Evolutionary conservation across 2,797 vertebrate species (phyloP).

Genomic region (Darevskia nairensis): DNA sequence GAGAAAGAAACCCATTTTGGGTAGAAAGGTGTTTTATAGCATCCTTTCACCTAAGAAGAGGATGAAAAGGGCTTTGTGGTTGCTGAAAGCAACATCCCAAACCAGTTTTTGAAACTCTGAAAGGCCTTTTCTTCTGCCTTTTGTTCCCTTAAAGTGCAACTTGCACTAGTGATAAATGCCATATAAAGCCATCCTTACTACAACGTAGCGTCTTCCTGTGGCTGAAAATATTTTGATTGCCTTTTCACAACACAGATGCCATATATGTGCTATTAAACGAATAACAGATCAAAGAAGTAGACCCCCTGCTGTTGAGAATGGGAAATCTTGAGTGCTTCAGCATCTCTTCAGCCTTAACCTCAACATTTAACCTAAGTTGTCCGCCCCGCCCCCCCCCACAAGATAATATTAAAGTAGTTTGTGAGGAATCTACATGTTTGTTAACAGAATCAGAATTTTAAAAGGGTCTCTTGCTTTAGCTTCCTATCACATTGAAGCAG

Average conservation of each 20-base stretch:
- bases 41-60: slow-evolving; percentile 12
- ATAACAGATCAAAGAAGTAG: slow-evolving; percentile 16
- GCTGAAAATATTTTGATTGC: slow-evolving; percentile 43
- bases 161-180: slow-evolving; percentile 16
- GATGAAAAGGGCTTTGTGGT: slow-evolving; percentile 35
- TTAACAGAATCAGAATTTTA: slow-evolving; percentile 56
- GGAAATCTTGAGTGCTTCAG: slow-evolving; percentile 36
- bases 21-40: background rate
- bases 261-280: background rate
- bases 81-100: slow-evolving; percentile 17
- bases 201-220: slow-evolving; percentile 40
- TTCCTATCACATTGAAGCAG: background rate
- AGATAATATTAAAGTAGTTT: slow-evolving; percentile 41
- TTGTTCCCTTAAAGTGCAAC: slow-evolving; percentile 14
- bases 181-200: background rate
- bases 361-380: slow-evolving; percentile 48
- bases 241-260: background rate
- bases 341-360: slow-evolving; percentile 39
- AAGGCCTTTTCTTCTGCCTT: slow-evolving; percentile 28
- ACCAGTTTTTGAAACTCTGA: slow-evolving; percentile 41
- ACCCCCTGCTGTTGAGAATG: slow-evolving; percentile 18
- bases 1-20: background rate
- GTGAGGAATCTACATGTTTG: slow-evolving; percentile 29
- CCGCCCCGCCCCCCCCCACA: slow-evolving; percentile 17
- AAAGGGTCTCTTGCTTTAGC: slow-evolving; percentile 19